phyloP scores from a whole-genome alignment of 2,113 vertebrate species.

The Pavo muticus region DNA sequence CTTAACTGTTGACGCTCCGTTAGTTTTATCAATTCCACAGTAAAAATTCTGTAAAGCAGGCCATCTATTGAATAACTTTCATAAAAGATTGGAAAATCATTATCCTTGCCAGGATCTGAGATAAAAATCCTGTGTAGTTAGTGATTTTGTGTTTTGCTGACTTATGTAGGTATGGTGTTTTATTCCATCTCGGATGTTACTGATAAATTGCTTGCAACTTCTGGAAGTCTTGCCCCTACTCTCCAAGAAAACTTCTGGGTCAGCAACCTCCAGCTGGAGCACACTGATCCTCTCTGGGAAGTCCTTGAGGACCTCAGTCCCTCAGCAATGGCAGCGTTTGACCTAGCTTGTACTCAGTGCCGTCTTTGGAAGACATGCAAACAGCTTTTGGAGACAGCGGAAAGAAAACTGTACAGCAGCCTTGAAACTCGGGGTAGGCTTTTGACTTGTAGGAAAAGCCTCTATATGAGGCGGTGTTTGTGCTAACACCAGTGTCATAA shows the following conservation, averaged over 20 bases:
- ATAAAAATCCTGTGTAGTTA: neutral
- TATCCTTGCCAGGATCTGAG: neutral
- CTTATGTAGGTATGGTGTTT: constrained; percentile 90
- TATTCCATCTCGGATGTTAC: constrained; percentile 97
- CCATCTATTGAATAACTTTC: neutral
- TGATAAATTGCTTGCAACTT: constrained; percentile 88
- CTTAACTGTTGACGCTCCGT: neutral
- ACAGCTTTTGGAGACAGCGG: constrained; percentile 93
- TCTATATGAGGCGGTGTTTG: neutral
- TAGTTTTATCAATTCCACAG: neutral
- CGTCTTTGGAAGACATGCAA: constrained; percentile 95
- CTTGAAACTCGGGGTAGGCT: constrained; percentile 85
- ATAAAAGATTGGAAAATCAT: neutral
- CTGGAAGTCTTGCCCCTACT: constrained; percentile 81
- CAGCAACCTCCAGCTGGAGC: constrained; percentile 76
- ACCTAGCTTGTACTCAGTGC: constrained; percentile 95
- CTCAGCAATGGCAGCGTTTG: constrained; percentile 92
- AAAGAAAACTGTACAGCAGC: constrained; percentile 83
- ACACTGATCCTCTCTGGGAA: constrained; percentile 72
- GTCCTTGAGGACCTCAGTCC: constrained; percentile 91
- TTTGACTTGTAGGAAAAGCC: neutral
- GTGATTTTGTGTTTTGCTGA: constrained; percentile 10
- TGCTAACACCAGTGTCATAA: neutral
- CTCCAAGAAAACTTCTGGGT: constrained; percentile 93
- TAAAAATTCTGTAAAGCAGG: neutral